Percentiles rank a stretch among this genome's conserved stretches.
phyloP scores from a whole-genome alignment of 2,888 invertebrate genomes.

The Pyrocoelia pectoralis region DNA sequence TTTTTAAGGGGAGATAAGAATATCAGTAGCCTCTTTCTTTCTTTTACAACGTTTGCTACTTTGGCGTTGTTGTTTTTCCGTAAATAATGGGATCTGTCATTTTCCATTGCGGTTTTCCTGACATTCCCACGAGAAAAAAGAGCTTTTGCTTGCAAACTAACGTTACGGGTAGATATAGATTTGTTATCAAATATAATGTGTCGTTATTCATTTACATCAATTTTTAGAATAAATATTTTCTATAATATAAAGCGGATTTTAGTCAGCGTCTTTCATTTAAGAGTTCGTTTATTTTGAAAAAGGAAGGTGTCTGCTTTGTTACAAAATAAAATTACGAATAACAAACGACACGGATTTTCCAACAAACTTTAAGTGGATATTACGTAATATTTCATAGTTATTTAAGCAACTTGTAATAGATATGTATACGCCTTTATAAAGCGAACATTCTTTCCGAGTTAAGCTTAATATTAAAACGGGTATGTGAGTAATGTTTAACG shows the following conservation, averaged over 20 bases:
- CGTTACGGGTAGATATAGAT: conserved; percentile 38
- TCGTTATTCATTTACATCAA: conserved; percentile 39
- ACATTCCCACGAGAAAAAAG: conserved; percentile 49
- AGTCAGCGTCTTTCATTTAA: not conserved
- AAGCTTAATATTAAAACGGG: conserved; percentile 11
- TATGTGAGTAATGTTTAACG: conserved; percentile 9
- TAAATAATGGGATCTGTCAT: conserved; percentile 63
- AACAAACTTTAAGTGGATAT: not conserved
- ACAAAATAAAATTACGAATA: not conserved
- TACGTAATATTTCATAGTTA: conserved; percentile 4
- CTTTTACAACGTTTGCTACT: conserved; percentile 59
- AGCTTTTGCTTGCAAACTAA: conserved; percentile 30
- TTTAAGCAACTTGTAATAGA: not conserved
- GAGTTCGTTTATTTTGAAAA: not conserved
- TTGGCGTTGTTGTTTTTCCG: conserved; percentile 60
- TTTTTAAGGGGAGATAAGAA: conserved; percentile 45
- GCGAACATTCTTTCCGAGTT: conserved; percentile 3
- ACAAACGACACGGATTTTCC: not conserved
- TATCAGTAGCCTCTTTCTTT: conserved; percentile 54
- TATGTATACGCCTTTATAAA: conserved; percentile 1
- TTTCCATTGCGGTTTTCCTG: conserved; percentile 57
- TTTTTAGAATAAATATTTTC: conserved; percentile 27
- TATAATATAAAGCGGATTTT: conserved; percentile 23
- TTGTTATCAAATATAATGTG: conserved; percentile 40
- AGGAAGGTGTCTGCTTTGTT: not conserved